A percentile compares a stretch with the other conserved stretches of the same genome.
These are phyloP conservation scores for Actias luna DNA, from an alignment of 2,888 invertebrate genomes.

Conservation along the genomic window DNA sequence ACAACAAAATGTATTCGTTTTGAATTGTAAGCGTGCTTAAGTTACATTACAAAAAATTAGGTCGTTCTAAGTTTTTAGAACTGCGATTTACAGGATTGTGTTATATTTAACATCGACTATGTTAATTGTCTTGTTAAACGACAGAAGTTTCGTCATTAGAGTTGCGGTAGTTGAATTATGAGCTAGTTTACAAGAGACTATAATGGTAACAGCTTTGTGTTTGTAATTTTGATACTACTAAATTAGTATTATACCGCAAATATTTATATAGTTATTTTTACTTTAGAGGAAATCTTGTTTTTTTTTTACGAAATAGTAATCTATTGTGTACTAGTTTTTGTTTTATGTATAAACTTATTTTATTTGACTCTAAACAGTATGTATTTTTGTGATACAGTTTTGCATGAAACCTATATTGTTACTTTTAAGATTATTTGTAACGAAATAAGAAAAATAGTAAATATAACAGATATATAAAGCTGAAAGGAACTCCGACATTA, in stretches of 20 bases:
- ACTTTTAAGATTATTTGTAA: no score
- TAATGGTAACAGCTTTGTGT: constrained; percentile 54
- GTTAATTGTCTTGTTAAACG: constrained; percentile 64
- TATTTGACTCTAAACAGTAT: no score
- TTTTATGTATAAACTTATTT: no score
- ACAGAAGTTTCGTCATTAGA: constrained; percentile 53
- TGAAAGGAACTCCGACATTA: background rate
- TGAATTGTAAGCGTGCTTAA: background rate
- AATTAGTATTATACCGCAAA: background rate
- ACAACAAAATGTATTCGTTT: no score
- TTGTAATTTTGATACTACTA: constrained; percentile 28
- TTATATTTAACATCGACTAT: constrained; percentile 16
- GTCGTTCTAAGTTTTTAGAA: background rate
- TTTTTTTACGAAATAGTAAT: no score
- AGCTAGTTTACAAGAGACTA: constrained; percentile 54
- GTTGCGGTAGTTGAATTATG: constrained; percentile 35
- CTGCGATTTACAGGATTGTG: background rate
- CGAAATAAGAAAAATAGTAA: no score
- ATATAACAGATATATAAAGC: no score
- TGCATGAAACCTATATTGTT: no score
- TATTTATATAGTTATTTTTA: no score
- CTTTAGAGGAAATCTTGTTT: no score
- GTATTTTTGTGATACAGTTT: no score
- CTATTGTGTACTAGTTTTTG: no score
- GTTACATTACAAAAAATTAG: background rate